phyloP scores from a whole-genome alignment of 2,113 vertebrate species.

The Hippocampus abdominalis region DNA sequence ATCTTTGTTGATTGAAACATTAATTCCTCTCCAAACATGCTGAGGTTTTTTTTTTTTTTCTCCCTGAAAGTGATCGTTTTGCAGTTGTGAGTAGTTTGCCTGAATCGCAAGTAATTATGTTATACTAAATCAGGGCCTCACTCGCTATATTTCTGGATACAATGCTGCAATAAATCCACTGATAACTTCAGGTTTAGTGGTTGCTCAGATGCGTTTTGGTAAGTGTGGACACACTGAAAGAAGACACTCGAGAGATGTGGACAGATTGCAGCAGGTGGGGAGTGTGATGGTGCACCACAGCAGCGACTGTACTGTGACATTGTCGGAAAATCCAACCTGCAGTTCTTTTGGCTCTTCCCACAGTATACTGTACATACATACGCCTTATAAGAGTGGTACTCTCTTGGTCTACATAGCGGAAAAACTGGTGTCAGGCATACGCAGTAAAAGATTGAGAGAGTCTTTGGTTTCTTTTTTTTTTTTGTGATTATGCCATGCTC shows the following conservation, averaged over 20 bases:
- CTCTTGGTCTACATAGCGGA: neutral
- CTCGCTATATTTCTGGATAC: neutral
- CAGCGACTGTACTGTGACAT: slow-evolving; percentile 36
- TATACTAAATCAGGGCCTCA: neutral
- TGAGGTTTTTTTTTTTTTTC: neutral
- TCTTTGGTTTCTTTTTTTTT: too few species aligned
- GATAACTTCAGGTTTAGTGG: neutral
- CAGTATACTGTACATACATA: neutral
- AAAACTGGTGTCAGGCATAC: neutral
- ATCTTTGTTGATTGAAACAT: too few species aligned
- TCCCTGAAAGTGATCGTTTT: neutral
- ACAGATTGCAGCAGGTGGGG: slow-evolving; percentile 78
- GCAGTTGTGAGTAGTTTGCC: neutral
- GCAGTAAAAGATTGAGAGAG: neutral
- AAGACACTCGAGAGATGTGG: slow-evolving; percentile 62
- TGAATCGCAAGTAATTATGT: too few species aligned
- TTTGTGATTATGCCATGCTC: neutral
- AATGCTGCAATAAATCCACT: neutral
- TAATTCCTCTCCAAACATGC: too few species aligned
- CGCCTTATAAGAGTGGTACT: neutral
- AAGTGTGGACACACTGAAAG: slow-evolving; percentile 55
- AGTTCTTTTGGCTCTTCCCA: slow-evolving; percentile 31
- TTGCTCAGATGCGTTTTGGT: neutral
- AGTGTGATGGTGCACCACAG: neutral
- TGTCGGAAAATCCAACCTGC: slow-evolving; percentile 27